Base-by-base conservation (phyloP, 2,888 invertebrate species). In the Metallyticus violacea region DNA sequence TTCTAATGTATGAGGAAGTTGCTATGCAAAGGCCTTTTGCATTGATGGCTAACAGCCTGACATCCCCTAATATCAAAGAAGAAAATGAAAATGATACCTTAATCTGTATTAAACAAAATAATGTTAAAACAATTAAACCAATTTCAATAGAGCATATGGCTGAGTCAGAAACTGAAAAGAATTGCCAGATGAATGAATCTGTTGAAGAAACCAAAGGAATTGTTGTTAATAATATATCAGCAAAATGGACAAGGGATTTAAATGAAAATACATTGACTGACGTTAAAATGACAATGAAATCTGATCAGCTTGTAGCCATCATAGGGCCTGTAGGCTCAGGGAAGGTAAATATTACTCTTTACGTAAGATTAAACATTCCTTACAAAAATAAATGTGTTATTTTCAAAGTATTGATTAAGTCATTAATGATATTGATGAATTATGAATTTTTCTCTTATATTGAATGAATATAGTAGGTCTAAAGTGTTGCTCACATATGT, bases 271-370 rank as follows among this genome's bases (percentile, higher is more conserved):
- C 96, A 0, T 92, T 97, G 15, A 94, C 94, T 0, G 93, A 95
- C 89, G 92, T 97, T 0, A 95, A 93, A 88, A 92, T 97, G 83
- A 93, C 93, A 0, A 94, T 95, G 26, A 93, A 93, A 88, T 94
- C 94, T 6, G 91, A 91, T 15, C 90, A 91, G 79, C 87, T 89
- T 7, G 29, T 89, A 7, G 87, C 86, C 7, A 77, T 87, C 29
- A 81, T 87, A 1, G 87, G 87, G 7, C 87, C 86, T 27, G 87
- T 87, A 15, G 87, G 87, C 26, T 86, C 87, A 28, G 87, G 87
- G 9, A 87, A 87, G 85, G 87, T 87, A 26, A 83, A 4, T n/a
- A n/a, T n/a, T n/a, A n/a, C n/a, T n/a, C n/a, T n/a, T n/a, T n/a
- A n/a, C n/a, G n/a, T n/a, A n/a, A n/a, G n/a, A n/a, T n/a, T n/a